A percentile compares a stretch with the other conserved stretches of the same genome.
phyloP scores from a whole-genome alignment of 2,113 vertebrate genomes.

The Albula goreensis region DNA sequence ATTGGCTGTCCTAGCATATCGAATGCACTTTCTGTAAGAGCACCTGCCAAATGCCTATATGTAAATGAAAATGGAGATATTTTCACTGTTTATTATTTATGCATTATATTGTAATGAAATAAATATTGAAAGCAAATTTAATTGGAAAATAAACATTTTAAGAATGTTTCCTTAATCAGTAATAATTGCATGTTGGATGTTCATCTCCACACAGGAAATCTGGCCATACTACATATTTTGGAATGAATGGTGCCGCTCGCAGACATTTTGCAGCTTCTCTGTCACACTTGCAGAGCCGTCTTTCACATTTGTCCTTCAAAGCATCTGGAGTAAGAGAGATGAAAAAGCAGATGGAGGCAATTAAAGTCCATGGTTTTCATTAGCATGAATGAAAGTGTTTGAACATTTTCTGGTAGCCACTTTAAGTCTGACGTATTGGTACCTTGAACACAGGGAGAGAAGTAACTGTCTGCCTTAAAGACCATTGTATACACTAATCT shows the following conservation, averaged over 20 bases:
- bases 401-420: not conserved
- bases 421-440: not conserved
- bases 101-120: not conserved
- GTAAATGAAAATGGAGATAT: not conserved
- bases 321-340: constrained; percentile 59
- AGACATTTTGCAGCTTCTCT: constrained; percentile 67
- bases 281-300: constrained; percentile 73
- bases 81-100: not conserved
- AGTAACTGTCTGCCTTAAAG: too few species aligned
- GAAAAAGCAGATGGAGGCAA: not conserved
- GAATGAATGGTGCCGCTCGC: constrained; percentile 56
- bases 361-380: not conserved
- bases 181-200: constrained; percentile 58
- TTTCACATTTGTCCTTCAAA: constrained; percentile 65
- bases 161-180: not conserved
- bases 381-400: not conserved
- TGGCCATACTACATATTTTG: constrained; percentile 62
- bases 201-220: constrained; percentile 59
- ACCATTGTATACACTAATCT: too few species aligned
- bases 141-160: not conserved
- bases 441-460: not conserved
- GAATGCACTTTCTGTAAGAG: too few species aligned
- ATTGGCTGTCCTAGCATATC: too few species aligned
- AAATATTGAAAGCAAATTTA: not conserved
- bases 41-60: not conserved